A percentile compares a stretch with the other conserved stretches of the same genome.
Conservation (phyloP, 2,797 vertebrate species). For the Enteromius paludinosus region DNA sequence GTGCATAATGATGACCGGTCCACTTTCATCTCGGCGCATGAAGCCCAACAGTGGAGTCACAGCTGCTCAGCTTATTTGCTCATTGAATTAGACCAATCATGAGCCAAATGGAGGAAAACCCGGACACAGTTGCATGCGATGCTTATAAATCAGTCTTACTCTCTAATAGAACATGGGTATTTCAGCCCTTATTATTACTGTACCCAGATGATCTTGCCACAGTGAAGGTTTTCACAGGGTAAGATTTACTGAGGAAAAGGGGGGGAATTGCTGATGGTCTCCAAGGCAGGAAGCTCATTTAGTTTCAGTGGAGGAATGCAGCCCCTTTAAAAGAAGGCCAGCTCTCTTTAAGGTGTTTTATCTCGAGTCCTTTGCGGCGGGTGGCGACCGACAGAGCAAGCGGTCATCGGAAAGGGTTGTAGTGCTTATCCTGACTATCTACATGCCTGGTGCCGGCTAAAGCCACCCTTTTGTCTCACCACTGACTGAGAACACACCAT, state of each 20-base stretch:
- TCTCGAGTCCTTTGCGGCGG: background rate
- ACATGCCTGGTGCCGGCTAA: slow-evolving; percentile 56
- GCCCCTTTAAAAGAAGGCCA: background rate
- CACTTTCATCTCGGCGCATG: slow-evolving; percentile 71
- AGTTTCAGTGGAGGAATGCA: background rate
- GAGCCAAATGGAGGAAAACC: slow-evolving; percentile 68
- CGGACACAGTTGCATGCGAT: slow-evolving; percentile 58
- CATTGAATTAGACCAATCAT: slow-evolving; percentile 81
- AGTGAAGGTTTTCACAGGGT: slow-evolving; percentile 11
- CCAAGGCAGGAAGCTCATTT: slow-evolving; percentile 3
- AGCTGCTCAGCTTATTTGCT: slow-evolving; percentile 79
- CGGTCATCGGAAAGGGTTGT: slow-evolving; percentile 37
- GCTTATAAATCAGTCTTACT: slow-evolving; percentile 56
- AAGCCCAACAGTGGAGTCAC: slow-evolving; percentile 66
- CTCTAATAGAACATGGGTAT: slow-evolving; percentile 43
- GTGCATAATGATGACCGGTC: slow-evolving; percentile 32
- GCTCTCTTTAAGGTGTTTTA: background rate
- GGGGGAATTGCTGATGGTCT: background rate
- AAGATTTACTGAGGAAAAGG: background rate
- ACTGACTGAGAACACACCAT: slow-evolving; percentile 74
- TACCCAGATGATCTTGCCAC: slow-evolving; percentile 33
- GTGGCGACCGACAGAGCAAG: background rate
- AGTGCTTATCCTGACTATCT: slow-evolving; percentile 57
- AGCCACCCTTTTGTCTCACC: slow-evolving; percentile 67
- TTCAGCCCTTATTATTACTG: slow-evolving; percentile 36